Base-by-base conservation (phyloP, 1,140 invertebrate genomes). In the Uloborus diversus region DNA sequence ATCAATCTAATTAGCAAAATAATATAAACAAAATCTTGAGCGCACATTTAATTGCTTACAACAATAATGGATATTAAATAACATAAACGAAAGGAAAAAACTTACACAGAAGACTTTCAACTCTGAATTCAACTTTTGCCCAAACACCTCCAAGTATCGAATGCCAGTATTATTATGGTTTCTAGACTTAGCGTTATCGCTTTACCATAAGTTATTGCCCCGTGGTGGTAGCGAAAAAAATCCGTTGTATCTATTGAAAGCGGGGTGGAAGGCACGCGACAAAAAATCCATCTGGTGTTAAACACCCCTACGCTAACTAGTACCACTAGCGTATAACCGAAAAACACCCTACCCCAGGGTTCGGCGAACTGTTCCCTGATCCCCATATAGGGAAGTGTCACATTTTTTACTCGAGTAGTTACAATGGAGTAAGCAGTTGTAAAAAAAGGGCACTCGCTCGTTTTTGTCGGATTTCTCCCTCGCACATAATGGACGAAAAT, bases 181-280 rank as follows among this genome's bases (percentile, higher is more conserved):
- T 20, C 56, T 25, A 61, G 23, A 33, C 4, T 25, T 20, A 7
- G 23, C 27, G 14, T 51, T 51, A 35, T 35, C 37, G n/a, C n/a
- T 35, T 75, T 56, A 56, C 71, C 71, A 75, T 64, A 75, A 75
- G 71, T 75, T 75, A 75, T 64, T 75, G 71, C 71, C 71, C 69
- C 71, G 49, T 75, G 62, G 20, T 53, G 11, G 14, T 9, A 59
- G 17, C 3, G 25, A 71, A 64, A 73, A 75, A 75, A 64, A 75
- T 75, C 57, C 71, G 71, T 75, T 75, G 71, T 64, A 75, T 75
- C 37, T 59, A 70, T 70, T 70, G 30, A 59, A 13, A 35, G 7
- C 7, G 32, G 11, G 32, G n/a, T 25, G 9, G 37, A 47, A 61
- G 71, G 28, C 71, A 75, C 71, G 59, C 71, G 71, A 49, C 59